Conservation (phyloP, 2,113 vertebrate genomes). For the Prinia subflava region DNA sequence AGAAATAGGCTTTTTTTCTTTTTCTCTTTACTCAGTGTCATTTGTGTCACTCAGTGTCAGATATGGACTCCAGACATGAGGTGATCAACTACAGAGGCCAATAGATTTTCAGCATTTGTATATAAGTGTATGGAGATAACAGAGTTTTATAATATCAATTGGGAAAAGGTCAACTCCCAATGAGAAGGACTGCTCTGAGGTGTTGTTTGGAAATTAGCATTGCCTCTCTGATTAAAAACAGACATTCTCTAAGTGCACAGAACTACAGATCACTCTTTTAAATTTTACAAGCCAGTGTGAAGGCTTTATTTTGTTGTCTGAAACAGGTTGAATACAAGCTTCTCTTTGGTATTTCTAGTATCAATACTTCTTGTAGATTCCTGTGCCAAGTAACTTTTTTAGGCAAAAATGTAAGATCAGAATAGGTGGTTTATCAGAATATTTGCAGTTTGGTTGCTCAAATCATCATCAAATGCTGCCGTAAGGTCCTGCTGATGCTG, state of each 20-base stretch:
- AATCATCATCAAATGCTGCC: not conserved
- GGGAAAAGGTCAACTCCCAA: not conserved
- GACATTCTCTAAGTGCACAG: not conserved
- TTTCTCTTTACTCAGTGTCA: not conserved
- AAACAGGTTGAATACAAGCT: not conserved
- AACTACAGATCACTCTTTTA: not conserved
- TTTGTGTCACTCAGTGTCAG: not conserved
- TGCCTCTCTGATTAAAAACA: not conserved
- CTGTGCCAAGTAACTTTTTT: not conserved
- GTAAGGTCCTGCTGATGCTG: not conserved
- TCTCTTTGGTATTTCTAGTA: not conserved
- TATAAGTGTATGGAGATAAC: not conserved
- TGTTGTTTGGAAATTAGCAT: not conserved
- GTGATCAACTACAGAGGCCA: not conserved
- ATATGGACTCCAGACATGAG: not conserved
- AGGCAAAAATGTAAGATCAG: not conserved
- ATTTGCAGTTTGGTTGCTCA: not conserved
- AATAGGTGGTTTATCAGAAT: not conserved
- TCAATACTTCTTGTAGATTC: not conserved
- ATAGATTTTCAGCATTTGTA: not conserved
- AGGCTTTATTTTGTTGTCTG: not conserved
- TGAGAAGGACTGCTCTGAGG: not conserved
- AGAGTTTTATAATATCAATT: not conserved
- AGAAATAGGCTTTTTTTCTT: fast-evolving
- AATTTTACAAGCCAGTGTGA: not conserved